phyloP scores from a whole-genome alignment of 92 coral and sea anemone genomes.

The Hydrozoanthus gracilis region DNA sequence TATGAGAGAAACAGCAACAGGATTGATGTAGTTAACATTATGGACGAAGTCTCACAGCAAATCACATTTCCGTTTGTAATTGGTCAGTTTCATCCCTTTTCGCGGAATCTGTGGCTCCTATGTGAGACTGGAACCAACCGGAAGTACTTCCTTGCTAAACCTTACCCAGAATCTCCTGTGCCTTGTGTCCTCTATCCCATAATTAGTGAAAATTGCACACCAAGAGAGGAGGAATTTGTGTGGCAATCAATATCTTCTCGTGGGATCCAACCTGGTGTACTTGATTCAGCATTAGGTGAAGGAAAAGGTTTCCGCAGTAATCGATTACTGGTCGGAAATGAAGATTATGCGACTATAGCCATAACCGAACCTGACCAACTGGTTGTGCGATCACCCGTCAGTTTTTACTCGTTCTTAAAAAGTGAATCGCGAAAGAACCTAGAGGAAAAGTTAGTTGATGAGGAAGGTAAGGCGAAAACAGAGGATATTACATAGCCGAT shows the following conservation, averaged over 20 bases:
- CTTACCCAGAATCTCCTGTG: slow-evolving; percentile 86
- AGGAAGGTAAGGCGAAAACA: slow-evolving; percentile 27
- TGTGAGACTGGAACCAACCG: slow-evolving; percentile 95
- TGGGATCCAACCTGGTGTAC: slow-evolving; percentile 67
- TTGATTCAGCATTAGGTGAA: slow-evolving; percentile 68
- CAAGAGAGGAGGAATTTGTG: slow-evolving; percentile 46
- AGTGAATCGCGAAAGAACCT: slow-evolving; percentile 14
- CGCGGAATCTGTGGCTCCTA: slow-evolving; percentile 93
- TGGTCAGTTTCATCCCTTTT: slow-evolving; percentile 90
- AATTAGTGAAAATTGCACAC: slow-evolving; percentile 53
- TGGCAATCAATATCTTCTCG: slow-evolving; percentile 88
- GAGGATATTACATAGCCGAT: no score
- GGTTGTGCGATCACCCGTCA: slow-evolving; percentile 80
- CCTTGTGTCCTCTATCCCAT: slow-evolving; percentile 90
- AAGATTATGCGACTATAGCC: slow-evolving; percentile 83
- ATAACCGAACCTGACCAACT: slow-evolving; percentile 85
- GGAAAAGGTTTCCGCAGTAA: slow-evolving; percentile 78
- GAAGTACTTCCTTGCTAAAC: slow-evolving; percentile 84
- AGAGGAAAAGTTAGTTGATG: not conserved
- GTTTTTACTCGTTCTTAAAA: slow-evolving; percentile 77
- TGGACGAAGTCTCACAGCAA: slow-evolving; percentile 68
- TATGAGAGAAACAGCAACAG: slow-evolving; percentile 86
- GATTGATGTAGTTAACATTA: slow-evolving; percentile 82
- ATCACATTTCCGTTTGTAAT: slow-evolving; percentile 97
- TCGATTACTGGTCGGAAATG: slow-evolving; percentile 80